Conservation (phyloP, 1,140 invertebrate species). For the Callitettix versicolor region DNA sequence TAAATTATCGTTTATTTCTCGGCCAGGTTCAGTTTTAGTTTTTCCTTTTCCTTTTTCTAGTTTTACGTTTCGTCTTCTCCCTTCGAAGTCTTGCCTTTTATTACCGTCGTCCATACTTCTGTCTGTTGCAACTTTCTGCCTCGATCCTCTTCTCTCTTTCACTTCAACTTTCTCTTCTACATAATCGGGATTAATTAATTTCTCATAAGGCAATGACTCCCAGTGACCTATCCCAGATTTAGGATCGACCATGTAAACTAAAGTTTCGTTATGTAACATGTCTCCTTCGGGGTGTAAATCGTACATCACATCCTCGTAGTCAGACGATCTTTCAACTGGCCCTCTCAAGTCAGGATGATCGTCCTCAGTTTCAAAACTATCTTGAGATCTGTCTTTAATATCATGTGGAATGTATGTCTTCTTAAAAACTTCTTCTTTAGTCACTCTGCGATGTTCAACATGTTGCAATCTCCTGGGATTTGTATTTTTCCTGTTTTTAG, state of each 20-base stretch:
- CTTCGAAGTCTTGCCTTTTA: no score
- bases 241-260: conserved; percentile 24
- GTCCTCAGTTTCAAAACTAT: not conserved
- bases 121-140: no score
- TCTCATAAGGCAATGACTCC: conserved; percentile 6
- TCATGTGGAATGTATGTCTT: conserved; percentile 12
- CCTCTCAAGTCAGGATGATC: conserved; percentile 14
- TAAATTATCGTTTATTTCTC: no score
- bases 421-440: conserved; percentile 18
- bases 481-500: not conserved
- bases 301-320: not conserved
- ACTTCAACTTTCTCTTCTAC: no score
- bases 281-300: conserved; percentile 1
- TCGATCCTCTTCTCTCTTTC: no score
- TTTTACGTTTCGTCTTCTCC: no score
- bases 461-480: conserved; percentile 15
- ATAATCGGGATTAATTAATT: no score
- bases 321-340: not conserved
- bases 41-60: no score
- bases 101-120: no score
- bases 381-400: conserved; percentile 4
- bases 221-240: conserved; percentile 23
- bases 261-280: conserved; percentile 17
- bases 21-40: no score
- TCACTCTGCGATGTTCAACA: conserved; percentile 10